A percentile compares a stretch with the other conserved stretches of the same genome.
phyloP scores from a whole-genome alignment of 2,888 invertebrate species.

The Rotaria magnacalcarata region DNA sequence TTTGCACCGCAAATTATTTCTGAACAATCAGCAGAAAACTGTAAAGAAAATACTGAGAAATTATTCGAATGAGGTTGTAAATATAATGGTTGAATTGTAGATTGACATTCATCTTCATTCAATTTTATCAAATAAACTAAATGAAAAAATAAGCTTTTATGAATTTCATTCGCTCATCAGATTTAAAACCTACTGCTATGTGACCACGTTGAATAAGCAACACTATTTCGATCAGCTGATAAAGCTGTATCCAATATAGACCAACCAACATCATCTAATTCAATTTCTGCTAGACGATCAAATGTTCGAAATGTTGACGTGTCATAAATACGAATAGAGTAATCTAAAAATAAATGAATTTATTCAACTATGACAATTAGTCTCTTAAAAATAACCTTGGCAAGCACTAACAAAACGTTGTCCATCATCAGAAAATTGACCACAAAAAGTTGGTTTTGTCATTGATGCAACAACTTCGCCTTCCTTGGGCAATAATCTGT shows the following conservation, averaged over 20 bases:
- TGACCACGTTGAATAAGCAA: slow-evolving; percentile 80
- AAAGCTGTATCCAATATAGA: slow-evolving; percentile 73
- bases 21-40: slow-evolving; percentile 71
- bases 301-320: slow-evolving; percentile 65
- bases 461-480: slow-evolving; percentile 61
- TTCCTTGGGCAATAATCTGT: slow-evolving; percentile 65
- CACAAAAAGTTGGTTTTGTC: slow-evolving; percentile 64
- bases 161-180: not conserved
- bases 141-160: not conserved
- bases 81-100: not conserved
- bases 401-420: slow-evolving; percentile 70
- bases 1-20: slow-evolving; percentile 73
- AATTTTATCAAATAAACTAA: not conserved
- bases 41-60: slow-evolving; percentile 75
- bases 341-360: slow-evolving; percentile 62
- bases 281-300: slow-evolving; percentile 57
- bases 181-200: slow-evolving; percentile 67
- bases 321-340: slow-evolving; percentile 69
- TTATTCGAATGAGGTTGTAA: not conserved
- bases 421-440: slow-evolving; percentile 70
- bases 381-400: slow-evolving; percentile 63
- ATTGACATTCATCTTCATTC: not conserved
- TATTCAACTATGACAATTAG: too few species aligned
- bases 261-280: slow-evolving; percentile 75
- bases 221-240: slow-evolving; percentile 70